Conservation (phyloP, 2,888 invertebrate genomes). For the Orgyia antiqua region DNA sequence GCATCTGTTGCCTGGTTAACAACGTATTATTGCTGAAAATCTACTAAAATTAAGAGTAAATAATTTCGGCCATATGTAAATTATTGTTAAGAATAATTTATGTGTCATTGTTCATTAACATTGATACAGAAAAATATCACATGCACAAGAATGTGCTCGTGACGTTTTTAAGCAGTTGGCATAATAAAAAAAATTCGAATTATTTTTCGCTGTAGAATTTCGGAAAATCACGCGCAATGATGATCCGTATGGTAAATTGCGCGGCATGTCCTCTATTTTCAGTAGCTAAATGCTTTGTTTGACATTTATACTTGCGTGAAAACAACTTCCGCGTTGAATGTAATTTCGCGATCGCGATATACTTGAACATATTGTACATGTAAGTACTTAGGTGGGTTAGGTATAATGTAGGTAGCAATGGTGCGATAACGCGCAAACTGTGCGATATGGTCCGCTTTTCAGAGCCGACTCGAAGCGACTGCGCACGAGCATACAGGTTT, state of each 20-base stretch:
- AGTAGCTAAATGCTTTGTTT: constrained; percentile 12
- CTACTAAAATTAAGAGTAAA: constrained; percentile 4
- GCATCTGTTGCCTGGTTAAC: constrained; percentile 21
- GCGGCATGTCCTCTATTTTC: constrained; percentile 17
- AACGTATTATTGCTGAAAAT: no score
- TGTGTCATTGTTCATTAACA: no score
- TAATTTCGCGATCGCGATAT: constrained; percentile 54
- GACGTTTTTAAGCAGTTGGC: no score
- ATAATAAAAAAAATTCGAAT: no score
- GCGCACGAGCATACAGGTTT: constrained; percentile 59
- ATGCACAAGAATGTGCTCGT: no score
- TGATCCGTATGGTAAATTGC: constrained; percentile 13
- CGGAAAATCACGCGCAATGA: constrained; percentile 6
- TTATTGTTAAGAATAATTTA: no score
- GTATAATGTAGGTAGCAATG: constrained; percentile 48
- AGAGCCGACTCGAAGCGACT: constrained; percentile 49
- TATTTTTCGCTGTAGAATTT: no score
- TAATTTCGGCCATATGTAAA: no score
- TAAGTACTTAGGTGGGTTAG: constrained; percentile 27
- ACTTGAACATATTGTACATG: constrained; percentile 22
- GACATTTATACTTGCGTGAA: constrained; percentile 40
- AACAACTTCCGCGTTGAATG: constrained; percentile 65
- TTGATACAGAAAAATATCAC: no score
- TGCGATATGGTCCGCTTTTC: constrained; percentile 61
- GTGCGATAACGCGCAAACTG: constrained; percentile 64